A percentile compares a stretch with the other conserved stretches of the same genome.
phyloP scores from a whole-genome alignment of 1,140 invertebrate genomes.

The Trissolcus basalis region DNA sequence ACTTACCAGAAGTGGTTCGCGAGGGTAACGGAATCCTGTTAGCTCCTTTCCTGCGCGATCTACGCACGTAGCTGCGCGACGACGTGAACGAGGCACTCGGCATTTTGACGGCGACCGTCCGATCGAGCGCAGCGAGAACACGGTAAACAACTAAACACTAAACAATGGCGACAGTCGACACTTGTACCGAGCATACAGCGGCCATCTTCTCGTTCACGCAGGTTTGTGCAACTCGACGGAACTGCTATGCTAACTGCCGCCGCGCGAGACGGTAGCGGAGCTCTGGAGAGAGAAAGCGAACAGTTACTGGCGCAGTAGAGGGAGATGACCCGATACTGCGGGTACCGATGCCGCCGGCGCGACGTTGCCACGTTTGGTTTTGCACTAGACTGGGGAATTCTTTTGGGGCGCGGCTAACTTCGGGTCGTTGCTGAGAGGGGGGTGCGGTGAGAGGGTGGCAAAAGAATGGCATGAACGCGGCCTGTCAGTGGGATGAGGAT shows the following conservation, averaged over 20 bases:
- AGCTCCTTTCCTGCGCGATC: constrained; percentile 89
- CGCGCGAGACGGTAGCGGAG: constrained; percentile 11
- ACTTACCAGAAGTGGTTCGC: constrained; percentile 84
- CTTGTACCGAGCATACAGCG: constrained; percentile 70
- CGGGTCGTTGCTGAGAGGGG: too few relatives aligned
- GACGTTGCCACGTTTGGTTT: constrained; percentile 12
- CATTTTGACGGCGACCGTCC: constrained; percentile 78
- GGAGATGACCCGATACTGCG: background rate
- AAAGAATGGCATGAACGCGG: too few relatives aligned
- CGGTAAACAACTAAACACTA: constrained; percentile 67
- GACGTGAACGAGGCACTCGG: constrained; percentile 92
- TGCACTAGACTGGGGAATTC: background rate
- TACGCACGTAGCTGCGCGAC: constrained; percentile 88
- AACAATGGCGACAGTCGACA: constrained; percentile 75
- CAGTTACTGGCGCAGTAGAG: background rate
- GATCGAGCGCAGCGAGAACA: constrained; percentile 47
- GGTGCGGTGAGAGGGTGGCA: too few relatives aligned
- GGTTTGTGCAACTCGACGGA: constrained; percentile 38
- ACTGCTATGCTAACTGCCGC: constrained; percentile 51
- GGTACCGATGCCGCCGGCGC: constrained; percentile 2
- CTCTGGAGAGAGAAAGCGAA: constrained; percentile 7
- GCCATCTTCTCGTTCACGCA: constrained; percentile 73
- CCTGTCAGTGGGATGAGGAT: too few relatives aligned
- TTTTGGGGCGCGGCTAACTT: background rate
- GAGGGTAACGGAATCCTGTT: constrained; percentile 88